Percentiles rank a stretch among this genome's conserved stretches.
These are phyloP conservation scores for Fukomys damarensis DNA, from an alignment of 2,113 vertebrate species.

Conservation along the genomic window DNA sequence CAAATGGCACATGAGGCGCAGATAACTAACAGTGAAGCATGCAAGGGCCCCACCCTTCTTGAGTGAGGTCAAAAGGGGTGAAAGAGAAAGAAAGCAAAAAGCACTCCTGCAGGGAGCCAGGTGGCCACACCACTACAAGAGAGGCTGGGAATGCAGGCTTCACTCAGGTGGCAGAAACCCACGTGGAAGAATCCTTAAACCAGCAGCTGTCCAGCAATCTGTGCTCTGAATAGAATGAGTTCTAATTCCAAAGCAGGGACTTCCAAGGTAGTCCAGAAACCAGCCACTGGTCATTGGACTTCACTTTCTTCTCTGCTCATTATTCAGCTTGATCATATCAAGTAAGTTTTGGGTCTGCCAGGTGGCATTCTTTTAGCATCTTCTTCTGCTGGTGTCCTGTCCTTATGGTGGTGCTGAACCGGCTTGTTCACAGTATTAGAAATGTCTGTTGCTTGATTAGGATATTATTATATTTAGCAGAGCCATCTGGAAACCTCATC, in stretches of 20 bases:
- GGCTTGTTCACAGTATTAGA: not conserved
- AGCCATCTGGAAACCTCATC: constrained; percentile 9
- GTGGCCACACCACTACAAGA: not conserved
- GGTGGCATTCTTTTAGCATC: not conserved
- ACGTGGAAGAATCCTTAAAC: not conserved
- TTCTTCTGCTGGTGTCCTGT: not conserved
- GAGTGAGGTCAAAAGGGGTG: not conserved
- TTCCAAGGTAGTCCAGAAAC: not conserved
- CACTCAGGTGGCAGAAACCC: not conserved
- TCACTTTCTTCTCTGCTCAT: not conserved
- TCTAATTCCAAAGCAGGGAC: not conserved
- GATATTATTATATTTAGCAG: constrained; percentile 14
- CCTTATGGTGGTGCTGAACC: not conserved
- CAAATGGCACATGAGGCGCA: not conserved
- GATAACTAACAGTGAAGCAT: not conserved
- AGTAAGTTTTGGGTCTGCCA: not conserved
- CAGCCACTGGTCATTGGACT: not conserved
- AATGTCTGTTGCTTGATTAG: not conserved
- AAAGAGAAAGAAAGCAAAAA: not conserved
- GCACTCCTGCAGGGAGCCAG: not conserved
- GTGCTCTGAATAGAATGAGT: not conserved
- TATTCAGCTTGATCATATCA: not conserved
- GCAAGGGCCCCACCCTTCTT: not conserved
- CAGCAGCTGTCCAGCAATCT: not conserved
- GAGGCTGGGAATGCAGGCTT: not conserved